phyloP scores from a whole-genome alignment of 2,888 invertebrate species.

The Drosophila maculinotata region DNA sequence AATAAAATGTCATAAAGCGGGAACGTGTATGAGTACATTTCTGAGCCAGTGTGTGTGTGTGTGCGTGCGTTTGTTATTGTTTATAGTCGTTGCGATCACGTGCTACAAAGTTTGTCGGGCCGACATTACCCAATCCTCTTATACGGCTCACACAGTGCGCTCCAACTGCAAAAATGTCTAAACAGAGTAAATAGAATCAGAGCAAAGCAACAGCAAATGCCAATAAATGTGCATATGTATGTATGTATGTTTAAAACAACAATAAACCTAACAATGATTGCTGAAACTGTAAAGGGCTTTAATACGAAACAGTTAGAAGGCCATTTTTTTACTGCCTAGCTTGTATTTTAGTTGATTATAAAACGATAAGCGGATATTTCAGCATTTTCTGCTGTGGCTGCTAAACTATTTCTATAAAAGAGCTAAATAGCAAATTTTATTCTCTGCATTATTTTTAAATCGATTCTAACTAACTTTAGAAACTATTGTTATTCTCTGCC shows the following conservation, averaged over 20 bases:
- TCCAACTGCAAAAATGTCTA: constrained; percentile 67
- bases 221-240: constrained; percentile 36
- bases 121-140: constrained; percentile 35
- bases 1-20: constrained; percentile 71
- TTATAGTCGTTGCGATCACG: constrained; percentile 67
- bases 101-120: constrained; percentile 69
- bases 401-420: too few species aligned
- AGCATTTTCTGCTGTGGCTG: too few species aligned
- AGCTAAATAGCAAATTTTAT: too few species aligned
- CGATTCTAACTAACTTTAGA: background rate
- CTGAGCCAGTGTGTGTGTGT: constrained; percentile 21
- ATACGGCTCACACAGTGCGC: constrained; percentile 46
- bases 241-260: constrained; percentile 15
- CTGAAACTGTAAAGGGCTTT: background rate
- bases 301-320: background rate
- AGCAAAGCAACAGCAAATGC: constrained; percentile 41
- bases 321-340: too few species aligned
- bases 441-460: background rate
- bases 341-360: too few species aligned
- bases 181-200: constrained; percentile 50
- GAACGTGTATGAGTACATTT: constrained; percentile 59
- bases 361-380: too few species aligned
- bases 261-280: constrained; percentile 16
- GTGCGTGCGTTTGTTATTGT: constrained; percentile 27
- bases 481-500: too few species aligned